Evolutionary conservation across 2,888 invertebrate genomes (phyloP), one percentile per base, ranked within the genome.

Genomic region (Tricholauxania praeusta): DNA sequence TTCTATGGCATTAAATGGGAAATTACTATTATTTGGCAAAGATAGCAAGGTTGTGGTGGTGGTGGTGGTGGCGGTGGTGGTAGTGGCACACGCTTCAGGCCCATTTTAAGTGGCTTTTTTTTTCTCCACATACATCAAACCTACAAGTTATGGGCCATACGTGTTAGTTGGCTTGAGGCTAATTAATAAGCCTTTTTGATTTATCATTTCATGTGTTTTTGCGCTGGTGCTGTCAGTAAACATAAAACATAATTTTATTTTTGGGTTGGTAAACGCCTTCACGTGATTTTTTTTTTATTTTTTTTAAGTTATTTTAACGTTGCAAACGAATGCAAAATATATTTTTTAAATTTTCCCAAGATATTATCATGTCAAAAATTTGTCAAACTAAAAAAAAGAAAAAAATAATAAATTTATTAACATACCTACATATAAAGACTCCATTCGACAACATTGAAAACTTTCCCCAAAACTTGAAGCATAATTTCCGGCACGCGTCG

Each of bases 1-100:
- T 78, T 74, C 72, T 71, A 71, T 78, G 77, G 77, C 77, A 78
- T 78, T 78, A 77, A 79, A 78, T 78, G 72, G 77, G 74, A 79
- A 79, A 79, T 79, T 79, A 77, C 77, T 73, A 75, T 79, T 72
- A 77, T 78, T 79, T 76, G 67, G 32, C 72, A 59, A 52, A 52
- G 52, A 6, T 10, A 39, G 39, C 39, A 39, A 47, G 53, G 51
- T 19, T 15, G 52, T n/a, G 67, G 67, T 57, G 57, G 39, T 39
- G 39, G 10, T 39, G 57, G 39, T 39, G 39, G 10, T 39, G 39
- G 39, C 5, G 39, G 6, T 39, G 39, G 39, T 39, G 39, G 10
- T 39, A 39, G 39, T 57, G 19, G 57, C n/a, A n/a, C 57, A 19
- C 28, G 57, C n/a, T 57, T 39, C 10, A 39, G 39, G 39, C 39